Conservation (phyloP, 1,140 invertebrate genomes). For the Agrilus planipennis region DNA sequence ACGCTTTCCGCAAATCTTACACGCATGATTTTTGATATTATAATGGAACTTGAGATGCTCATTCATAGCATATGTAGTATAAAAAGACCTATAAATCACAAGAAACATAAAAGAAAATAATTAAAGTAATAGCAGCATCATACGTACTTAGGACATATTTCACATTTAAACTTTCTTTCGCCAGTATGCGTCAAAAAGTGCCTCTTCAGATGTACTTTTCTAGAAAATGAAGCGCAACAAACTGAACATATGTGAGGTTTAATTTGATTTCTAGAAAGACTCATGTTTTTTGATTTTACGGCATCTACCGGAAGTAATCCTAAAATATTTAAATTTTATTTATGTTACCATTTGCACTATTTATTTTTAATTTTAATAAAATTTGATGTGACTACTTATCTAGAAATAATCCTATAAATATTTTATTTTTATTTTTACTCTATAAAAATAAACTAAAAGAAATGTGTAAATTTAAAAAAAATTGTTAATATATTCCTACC, state of each 20-base stretch:
- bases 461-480: constrained; percentile 1
- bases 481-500: constrained; percentile 11
- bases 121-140: neutral
- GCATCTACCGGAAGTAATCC: constrained; percentile 5
- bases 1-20: constrained; percentile 42
- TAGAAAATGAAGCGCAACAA: constrained; percentile 17
- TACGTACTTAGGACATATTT: constrained; percentile 19
- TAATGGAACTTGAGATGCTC: constrained; percentile 43
- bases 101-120: neutral
- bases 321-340: neutral
- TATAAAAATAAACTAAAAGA: neutral
- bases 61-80: constrained; percentile 22
- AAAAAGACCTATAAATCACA: constrained; percentile 19
- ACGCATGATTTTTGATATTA: constrained; percentile 40
- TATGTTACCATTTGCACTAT: neutral
- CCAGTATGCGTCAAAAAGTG: constrained; percentile 17
- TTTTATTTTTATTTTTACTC: too few relatives aligned
- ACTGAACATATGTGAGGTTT: constrained; percentile 15
- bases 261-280: constrained; percentile 4
- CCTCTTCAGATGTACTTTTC: constrained; percentile 15
- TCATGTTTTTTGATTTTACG: constrained; percentile 2
- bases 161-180: constrained; percentile 20
- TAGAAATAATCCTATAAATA: too few relatives aligned
- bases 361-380: neutral
- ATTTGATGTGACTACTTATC: neutral